These are phyloP conservation scores for Caenorhabditis uteleia DNA, from an alignment of 2,888 invertebrate species.

Conservation along the genomic window DNA sequence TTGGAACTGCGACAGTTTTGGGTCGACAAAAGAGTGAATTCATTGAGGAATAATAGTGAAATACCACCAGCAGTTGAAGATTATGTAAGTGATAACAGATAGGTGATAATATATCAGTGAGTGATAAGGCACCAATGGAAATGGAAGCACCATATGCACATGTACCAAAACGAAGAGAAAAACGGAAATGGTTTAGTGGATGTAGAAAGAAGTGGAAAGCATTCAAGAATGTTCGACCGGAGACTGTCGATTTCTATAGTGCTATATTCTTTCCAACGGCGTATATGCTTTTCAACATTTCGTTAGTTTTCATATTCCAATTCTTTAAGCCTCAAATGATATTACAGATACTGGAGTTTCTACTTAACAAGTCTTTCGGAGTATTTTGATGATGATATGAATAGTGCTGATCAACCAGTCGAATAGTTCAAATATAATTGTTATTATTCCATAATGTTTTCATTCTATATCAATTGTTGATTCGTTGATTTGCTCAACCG, in stretches of 20 bases:
- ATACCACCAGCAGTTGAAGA: slow-evolving; percentile 33
- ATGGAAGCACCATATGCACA: slow-evolving; percentile 26
- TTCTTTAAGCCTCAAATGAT: background rate
- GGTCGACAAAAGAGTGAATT: slow-evolving; percentile 64
- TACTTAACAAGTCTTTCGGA: slow-evolving; percentile 64
- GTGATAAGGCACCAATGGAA: slow-evolving; percentile 35
- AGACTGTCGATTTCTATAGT: slow-evolving; percentile 68
- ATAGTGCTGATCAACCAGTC: slow-evolving; percentile 17
- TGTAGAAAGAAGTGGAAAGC: slow-evolving; percentile 40
- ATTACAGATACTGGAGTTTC: slow-evolving; percentile 66
- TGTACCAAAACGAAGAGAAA: slow-evolving; percentile 27
- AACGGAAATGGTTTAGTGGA: slow-evolving; percentile 30
- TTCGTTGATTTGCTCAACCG: too few species aligned
- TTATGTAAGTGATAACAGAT: slow-evolving; percentile 19
- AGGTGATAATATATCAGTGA: too few species aligned
- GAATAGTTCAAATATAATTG: background rate
- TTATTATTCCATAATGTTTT: background rate
- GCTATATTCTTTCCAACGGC: slow-evolving; percentile 68
- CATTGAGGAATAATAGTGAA: slow-evolving; percentile 44
- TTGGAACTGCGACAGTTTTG: slow-evolving; percentile 68
- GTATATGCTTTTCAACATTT: slow-evolving; percentile 67
- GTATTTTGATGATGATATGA: slow-evolving; percentile 37
- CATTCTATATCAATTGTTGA: too few species aligned
- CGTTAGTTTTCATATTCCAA: slow-evolving; percentile 37
- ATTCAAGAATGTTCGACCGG: slow-evolving; percentile 53